These are phyloP conservation scores for Thymelicus lineola DNA, from an alignment of 2,888 invertebrate species.

Conservation along the genomic window DNA sequence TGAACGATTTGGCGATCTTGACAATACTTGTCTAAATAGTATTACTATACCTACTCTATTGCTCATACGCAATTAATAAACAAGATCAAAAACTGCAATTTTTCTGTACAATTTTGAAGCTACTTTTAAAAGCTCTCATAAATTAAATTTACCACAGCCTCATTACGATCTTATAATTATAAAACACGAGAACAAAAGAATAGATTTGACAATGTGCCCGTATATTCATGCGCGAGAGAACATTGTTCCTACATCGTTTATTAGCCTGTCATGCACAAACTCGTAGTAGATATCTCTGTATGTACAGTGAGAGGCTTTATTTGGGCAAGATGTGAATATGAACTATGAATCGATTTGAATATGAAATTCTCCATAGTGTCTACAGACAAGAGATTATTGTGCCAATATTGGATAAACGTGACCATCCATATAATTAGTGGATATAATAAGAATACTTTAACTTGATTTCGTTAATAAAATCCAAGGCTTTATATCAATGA, in stretches of 20 bases:
- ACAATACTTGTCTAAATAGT: too few species aligned
- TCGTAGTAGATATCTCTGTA: slow-evolving; percentile 7
- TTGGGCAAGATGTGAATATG: slow-evolving; percentile 9
- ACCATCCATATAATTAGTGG: slow-evolving; percentile 1
- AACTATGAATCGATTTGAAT: slow-evolving; percentile 12
- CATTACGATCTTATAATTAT: slow-evolving; percentile 2
- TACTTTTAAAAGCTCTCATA: too few species aligned
- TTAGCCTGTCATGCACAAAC: slow-evolving; percentile 7
- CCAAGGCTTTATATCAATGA: too few species aligned
- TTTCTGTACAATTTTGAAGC: too few species aligned
- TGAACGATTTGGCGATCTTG: too few species aligned
- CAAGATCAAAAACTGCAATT: too few species aligned
- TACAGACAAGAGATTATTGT: slow-evolving; percentile 3
- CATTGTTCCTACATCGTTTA: slow-evolving; percentile 12
- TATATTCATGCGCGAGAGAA: slow-evolving; percentile 7
- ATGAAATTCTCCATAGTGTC: neutral
- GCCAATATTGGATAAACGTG: slow-evolving; percentile 8
- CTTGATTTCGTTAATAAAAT: neutral
- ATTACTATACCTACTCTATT: too few species aligned
- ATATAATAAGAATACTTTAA: neutral
- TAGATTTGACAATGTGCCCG: slow-evolving; percentile 8
- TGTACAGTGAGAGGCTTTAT: slow-evolving; percentile 8
- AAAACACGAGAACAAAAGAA: slow-evolving; percentile 2
- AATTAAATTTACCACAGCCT: neutral
- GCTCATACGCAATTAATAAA: too few species aligned